A percentile compares a stretch with the other conserved stretches of the same genome.
These are phyloP conservation scores for Gymnocheta viridis DNA, from an alignment of 2,888 invertebrate genomes.

Conservation along the genomic window DNA sequence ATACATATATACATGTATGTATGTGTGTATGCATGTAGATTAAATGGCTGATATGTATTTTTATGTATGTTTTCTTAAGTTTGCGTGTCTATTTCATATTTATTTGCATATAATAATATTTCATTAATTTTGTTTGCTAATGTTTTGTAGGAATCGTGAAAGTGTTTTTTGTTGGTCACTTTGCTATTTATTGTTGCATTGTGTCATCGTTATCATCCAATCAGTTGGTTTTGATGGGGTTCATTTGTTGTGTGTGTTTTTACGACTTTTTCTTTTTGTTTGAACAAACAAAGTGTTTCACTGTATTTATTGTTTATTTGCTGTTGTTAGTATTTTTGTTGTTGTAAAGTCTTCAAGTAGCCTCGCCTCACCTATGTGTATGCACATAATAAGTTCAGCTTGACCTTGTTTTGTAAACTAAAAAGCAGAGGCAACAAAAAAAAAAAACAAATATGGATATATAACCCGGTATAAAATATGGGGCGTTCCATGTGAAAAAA, in stretches of 20 bases:
- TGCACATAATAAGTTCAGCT: slow-evolving; percentile 22
- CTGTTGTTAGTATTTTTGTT: neutral
- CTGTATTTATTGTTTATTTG: neutral
- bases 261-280: neutral
- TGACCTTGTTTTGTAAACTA: slow-evolving; percentile 43
- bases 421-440: slow-evolving; percentile 3
- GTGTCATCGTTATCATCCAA: slow-evolving; percentile 52
- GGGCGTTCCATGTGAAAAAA: neutral
- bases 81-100: slow-evolving; percentile 34
- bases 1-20: too few relatives aligned
- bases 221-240: slow-evolving; percentile 25
- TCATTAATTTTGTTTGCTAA: neutral
- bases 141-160: neutral
- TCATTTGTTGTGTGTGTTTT: slow-evolving; percentile 11
- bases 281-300: neutral
- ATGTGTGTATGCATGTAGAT: too few relatives aligned
- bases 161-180: slow-evolving; percentile 51
- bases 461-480: neutral
- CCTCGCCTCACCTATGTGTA: slow-evolving; percentile 33
- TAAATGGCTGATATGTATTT: too few relatives aligned
- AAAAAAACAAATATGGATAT: neutral
- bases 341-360: slow-evolving; percentile 20
- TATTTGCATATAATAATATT: neutral
- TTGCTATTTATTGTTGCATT: slow-evolving; percentile 53
- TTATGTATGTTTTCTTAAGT: neutral